Base-by-base conservation (phyloP, 2,797 vertebrate genomes). In the Nasua narica region DNA sequence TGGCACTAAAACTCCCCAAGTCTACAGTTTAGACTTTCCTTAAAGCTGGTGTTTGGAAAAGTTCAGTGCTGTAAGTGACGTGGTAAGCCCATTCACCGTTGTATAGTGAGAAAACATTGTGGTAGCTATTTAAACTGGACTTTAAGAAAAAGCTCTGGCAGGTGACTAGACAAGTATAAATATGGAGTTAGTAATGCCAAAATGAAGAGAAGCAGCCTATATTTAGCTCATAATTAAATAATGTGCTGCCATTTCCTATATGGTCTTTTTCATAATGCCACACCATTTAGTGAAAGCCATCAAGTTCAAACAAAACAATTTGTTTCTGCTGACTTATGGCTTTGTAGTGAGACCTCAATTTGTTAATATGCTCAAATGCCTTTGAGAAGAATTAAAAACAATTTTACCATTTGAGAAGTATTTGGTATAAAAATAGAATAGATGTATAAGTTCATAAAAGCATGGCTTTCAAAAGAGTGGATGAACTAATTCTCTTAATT, bases 351-450 rank as follows among this genome's bases (percentile, higher is more conserved):
- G 13, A 74, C 25, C 1, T 87, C 12, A 90, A 77, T 48, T 88
- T 37, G 43, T 86, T 94, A 67, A 67, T 87, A 50, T 32, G 27
- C 96, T 83, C 54, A 84, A 50, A 77, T 87, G 94, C 69, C 27
- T 69, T 95, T 91, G 27, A 58, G 27, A 83, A 89, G 6, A 94
- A 96, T 54, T 95, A 48, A 62, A 94, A 96, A 97, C 4, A 72
- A 82, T 94, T 95, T 81, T 91, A 50, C 79, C 77, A 84, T 85
- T 50, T 70, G 40, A 95, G 65, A 81, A 7, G 62, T 40, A 52
- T 82, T 97, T 94, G 60, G 89, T 97, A 96, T 96, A 86, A 97
- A 93, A 97, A 91, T 1, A 92, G 70, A 96, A 93, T 52, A 92
- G 72, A 88, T 82, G 43, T 95, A 96, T 88, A n/a, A 92, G 4